Conservation (phyloP, 1,140 invertebrate genomes). For the Aricia agestis region DNA sequence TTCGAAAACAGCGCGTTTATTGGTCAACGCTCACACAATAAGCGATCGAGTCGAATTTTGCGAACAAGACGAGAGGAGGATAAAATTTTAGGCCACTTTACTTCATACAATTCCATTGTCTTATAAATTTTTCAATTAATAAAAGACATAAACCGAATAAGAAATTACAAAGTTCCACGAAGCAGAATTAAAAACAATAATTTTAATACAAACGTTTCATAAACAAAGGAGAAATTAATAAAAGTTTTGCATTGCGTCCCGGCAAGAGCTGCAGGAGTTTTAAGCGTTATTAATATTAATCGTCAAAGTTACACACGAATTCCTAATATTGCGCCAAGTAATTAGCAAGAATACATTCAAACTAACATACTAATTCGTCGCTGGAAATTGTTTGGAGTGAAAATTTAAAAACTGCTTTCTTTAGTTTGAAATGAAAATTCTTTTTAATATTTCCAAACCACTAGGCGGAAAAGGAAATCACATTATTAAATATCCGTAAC, state of each 20-base stretch:
- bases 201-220: background rate
- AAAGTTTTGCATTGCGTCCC: background rate
- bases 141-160: background rate
- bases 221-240: conserved; percentile 1
- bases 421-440: background rate
- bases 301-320: background rate
- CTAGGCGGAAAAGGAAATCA: too few relatives aligned
- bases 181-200: background rate
- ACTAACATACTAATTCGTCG: background rate
- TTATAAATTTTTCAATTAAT: background rate
- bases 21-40: too few relatives aligned
- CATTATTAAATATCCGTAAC: too few relatives aligned
- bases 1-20: too few relatives aligned
- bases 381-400: background rate
- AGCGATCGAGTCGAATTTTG: too few relatives aligned
- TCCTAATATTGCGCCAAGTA: conserved; percentile 1
- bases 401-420: background rate
- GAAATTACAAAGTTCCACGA: background rate
- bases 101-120: background rate
- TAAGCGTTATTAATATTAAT: conserved; percentile 1
- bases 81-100: too few relatives aligned
- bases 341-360: background rate
- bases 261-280: background rate
- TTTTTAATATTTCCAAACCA: background rate
- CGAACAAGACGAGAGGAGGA: too few relatives aligned